These are phyloP conservation scores for Anisognathus igniventris DNA, from an alignment of 2,797 vertebrate species.

Conservation along the genomic window DNA sequence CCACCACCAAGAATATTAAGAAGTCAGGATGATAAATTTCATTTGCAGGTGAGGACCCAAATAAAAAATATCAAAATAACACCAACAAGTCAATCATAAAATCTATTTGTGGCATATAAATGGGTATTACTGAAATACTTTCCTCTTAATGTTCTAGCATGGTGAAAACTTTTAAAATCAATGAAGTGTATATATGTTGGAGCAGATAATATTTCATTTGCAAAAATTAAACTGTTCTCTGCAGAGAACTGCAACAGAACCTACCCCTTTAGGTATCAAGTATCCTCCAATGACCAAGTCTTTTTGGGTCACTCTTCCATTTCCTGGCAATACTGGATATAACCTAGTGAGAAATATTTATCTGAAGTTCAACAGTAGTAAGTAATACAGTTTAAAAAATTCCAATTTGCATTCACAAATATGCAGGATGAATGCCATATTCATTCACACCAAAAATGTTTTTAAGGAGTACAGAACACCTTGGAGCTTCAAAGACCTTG, in stretches of 20 bases:
- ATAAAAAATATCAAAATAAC: background rate
- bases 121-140: background rate
- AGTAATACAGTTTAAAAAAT: background rate
- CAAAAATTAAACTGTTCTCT: background rate
- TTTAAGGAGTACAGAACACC: background rate
- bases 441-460: background rate
- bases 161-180: background rate
- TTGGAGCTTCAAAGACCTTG: background rate
- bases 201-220: background rate
- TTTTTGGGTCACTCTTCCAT: slow-evolving; percentile 88
- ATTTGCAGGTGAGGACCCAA: background rate
- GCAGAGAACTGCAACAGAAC: slow-evolving; percentile 9
- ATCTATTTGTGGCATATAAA: background rate
- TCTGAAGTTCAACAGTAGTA: background rate
- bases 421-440: background rate
- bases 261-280: slow-evolving; percentile 92
- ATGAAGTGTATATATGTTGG: background rate
- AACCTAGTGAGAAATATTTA: slow-evolving; percentile 76
- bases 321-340: slow-evolving; percentile 92
- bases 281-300: slow-evolving; percentile 89
- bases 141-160: background rate
- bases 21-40: background rate
- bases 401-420: background rate
- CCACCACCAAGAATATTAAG: background rate
- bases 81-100: background rate